Conservation (phyloP, 1,140 invertebrate species). For the Eufriesea mexicana region DNA sequence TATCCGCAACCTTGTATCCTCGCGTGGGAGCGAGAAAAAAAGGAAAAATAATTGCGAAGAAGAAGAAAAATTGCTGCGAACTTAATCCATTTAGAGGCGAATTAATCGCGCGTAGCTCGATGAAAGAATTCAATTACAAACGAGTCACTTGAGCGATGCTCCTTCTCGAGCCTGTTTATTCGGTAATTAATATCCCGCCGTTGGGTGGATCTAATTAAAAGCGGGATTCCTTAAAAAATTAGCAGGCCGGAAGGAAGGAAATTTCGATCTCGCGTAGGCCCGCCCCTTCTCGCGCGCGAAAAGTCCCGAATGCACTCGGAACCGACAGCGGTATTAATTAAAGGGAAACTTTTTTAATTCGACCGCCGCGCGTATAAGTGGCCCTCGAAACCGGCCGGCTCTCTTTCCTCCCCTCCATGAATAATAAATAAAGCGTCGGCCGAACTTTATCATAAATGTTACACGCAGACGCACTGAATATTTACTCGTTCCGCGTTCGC, state of each 20-base stretch:
- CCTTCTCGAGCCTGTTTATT: not conserved
- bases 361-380: slow-evolving; percentile 52
- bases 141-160: not conserved
- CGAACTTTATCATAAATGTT: slow-evolving; percentile 72
- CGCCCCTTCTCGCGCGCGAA: not conserved
- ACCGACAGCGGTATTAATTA: slow-evolving; percentile 65
- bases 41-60: not conserved
- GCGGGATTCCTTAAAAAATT: slow-evolving; percentile 3
- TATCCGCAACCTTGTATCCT: too few species aligned
- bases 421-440: slow-evolving; percentile 66
- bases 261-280: not conserved
- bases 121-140: not conserved
- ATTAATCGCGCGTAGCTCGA: not conserved
- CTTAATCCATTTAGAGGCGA: not conserved
- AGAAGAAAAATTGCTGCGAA: not conserved
- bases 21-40: not conserved
- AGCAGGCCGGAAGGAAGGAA: not conserved
- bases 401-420: slow-evolving; percentile 44
- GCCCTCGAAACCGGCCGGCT: slow-evolving; percentile 7
- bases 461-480: slow-evolving; percentile 65
- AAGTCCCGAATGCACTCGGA: slow-evolving; percentile 39
- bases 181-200: not conserved
- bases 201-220: not conserved
- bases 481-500: slow-evolving; percentile 57
- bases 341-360: slow-evolving; percentile 71